These are phyloP conservation scores for Mercenaria mercenaria DNA, from an alignment of 1,140 invertebrate species.

Conservation along the genomic window DNA sequence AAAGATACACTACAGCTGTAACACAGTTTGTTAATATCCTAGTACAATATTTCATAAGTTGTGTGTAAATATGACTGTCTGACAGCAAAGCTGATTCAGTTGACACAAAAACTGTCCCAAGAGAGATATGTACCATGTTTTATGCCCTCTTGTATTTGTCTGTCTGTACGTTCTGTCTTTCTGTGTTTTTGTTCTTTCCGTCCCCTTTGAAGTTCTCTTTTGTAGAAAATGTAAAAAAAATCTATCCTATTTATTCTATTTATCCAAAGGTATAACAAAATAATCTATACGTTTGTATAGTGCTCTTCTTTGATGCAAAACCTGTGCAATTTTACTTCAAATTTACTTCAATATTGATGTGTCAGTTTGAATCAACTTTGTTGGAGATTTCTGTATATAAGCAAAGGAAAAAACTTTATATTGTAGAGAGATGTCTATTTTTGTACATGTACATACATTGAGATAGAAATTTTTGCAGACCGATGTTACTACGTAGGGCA, in stretches of 20 bases:
- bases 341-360: background rate
- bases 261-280: background rate
- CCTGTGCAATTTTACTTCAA: background rate
- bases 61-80: background rate
- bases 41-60: too few relatives aligned
- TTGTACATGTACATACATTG: conserved; percentile 50
- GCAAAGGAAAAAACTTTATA: background rate
- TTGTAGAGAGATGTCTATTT: conserved; percentile 53
- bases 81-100: background rate
- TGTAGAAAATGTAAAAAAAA: background rate
- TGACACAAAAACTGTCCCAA: background rate
- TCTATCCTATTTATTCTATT: background rate
- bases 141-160: too few relatives aligned
- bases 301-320: background rate
- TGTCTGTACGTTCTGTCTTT: too few relatives aligned
- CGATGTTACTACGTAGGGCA: conserved; percentile 39
- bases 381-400: conserved; percentile 1
- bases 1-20: too few relatives aligned
- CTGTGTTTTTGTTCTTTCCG: background rate
- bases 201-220: background rate
- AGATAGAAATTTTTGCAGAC: background rate
- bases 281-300: background rate
- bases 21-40: too few relatives aligned
- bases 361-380: conserved; percentile 25
- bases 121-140: too few relatives aligned